Conservation (phyloP, 2,113 vertebrate genomes). For the Myotis brandtii region DNA sequence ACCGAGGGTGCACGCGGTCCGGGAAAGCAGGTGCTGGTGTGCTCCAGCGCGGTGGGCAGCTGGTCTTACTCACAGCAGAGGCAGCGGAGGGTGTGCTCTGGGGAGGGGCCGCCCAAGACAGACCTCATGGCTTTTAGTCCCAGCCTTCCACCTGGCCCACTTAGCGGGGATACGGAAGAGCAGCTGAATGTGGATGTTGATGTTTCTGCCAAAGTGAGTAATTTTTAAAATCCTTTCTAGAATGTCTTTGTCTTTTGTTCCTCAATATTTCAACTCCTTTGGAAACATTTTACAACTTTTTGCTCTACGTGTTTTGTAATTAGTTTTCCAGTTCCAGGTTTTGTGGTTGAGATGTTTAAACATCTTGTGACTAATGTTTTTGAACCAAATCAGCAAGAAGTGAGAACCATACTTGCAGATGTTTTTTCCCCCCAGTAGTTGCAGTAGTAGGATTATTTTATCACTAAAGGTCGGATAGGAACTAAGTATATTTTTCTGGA, state of each 20-base stretch:
- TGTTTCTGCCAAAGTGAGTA: slow-evolving; percentile 69
- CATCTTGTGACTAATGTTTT: slow-evolving; percentile 6
- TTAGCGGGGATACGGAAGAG: background rate
- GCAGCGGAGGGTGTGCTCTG: slow-evolving; percentile 39
- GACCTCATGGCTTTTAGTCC: slow-evolving; percentile 87
- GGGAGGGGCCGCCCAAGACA: slow-evolving; percentile 19
- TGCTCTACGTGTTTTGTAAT: background rate
- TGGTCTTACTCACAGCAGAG: slow-evolving; percentile 68
- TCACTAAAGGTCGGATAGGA: background rate
- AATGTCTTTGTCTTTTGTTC: background rate
- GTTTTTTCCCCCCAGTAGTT: background rate
- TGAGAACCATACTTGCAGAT: background rate
- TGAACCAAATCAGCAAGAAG: background rate
- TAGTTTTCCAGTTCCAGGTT: background rate
- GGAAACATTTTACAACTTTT: background rate
- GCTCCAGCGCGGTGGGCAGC: slow-evolving; percentile 69
- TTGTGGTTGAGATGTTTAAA: background rate
- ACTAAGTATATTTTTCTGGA: background rate
- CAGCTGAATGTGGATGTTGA: background rate
- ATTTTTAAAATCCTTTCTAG: background rate
- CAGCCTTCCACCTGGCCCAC: slow-evolving; percentile 53
- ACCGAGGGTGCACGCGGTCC: background rate
- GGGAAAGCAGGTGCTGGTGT: slow-evolving; percentile 31
- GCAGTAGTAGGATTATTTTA: background rate
- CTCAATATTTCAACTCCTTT: background rate